Base-by-base conservation (phyloP, 2,888 invertebrate genomes). In the Blera fallax region DNA sequence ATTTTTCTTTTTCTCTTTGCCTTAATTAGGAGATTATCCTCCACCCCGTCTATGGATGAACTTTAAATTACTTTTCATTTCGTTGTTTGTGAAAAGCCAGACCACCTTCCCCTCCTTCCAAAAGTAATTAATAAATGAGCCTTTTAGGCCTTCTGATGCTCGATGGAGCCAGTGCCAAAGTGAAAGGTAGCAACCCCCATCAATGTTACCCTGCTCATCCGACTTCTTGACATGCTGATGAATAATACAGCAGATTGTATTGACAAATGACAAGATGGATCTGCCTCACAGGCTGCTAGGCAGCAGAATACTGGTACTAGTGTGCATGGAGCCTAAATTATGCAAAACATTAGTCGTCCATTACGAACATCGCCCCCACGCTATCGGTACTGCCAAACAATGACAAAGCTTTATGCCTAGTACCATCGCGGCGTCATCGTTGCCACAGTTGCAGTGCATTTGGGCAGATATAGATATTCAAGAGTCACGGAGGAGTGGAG, bases 191-290 rank as follows among this genome's bases (percentile, higher is more conserved):
- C 70, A 65, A 80, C 84, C 84, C 70, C 84, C 80, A 80, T 84
- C 84, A 84, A 80, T 70, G 84, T 72, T 76, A 77, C 70, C 72
- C 81, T 54, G 60, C 76, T 85, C 81, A 85, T 81, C 76, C 74
- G 81, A 85, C 85, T 85, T 85, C 77, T 76, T 85, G 77, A 85
- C 85, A 77, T 81, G 81, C 70, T 72, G 81, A 85, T 85, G 85
- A 85, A 85, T 85, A 85, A 85, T 85, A 72, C 76, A 85, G 67
- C 80, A 80, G 80, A 81, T 81, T 85, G 80, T 81, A 81, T 85
- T 85, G 85, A 81, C 85, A 85, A 85, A 85, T 85, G 81, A 85
- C 85, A 85, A 85, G 85, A 85, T 81, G 72, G 85, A 81, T 81
- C 85, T 84, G 80, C 84, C 70, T 70, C 56, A 56, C 45, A 79